Conservation (phyloP, 2,888 invertebrate genomes). For the Lypha dubia region DNA sequence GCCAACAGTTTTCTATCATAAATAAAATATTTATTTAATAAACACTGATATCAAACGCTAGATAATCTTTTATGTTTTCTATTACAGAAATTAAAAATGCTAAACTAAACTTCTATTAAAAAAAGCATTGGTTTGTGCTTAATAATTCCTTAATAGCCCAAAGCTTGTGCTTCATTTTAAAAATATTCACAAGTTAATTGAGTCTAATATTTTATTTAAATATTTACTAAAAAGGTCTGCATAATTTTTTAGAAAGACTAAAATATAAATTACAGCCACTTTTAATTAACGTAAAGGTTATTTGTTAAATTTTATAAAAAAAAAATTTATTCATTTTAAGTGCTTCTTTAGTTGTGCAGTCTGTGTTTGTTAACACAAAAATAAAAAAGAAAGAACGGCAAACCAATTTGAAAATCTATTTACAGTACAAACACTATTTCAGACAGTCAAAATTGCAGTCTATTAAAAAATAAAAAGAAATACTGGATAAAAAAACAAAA, state of each 20-base stretch:
- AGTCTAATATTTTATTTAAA: not conserved
- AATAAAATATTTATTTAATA: too few relatives aligned
- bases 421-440: not conserved
- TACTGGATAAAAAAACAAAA: conserved; percentile 4
- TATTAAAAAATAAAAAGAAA: conserved; percentile 1
- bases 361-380: conserved; percentile 17
- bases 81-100: too few relatives aligned
- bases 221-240: conserved; percentile 1
- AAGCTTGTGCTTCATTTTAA: not conserved
- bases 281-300: conserved; percentile 62
- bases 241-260: conserved; percentile 1
- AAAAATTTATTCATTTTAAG: conserved; percentile 47
- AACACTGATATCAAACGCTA: too few relatives aligned
- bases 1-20: too few relatives aligned
- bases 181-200: not conserved
- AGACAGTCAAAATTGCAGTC: conserved; percentile 35
- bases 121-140: not conserved
- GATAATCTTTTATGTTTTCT: too few relatives aligned
- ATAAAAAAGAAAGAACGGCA: too few relatives aligned
- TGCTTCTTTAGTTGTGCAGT: conserved; percentile 34
- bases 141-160: not conserved
- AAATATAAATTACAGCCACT: conserved; percentile 9
- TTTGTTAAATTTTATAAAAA: conserved; percentile 30
- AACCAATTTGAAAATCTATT: conserved; percentile 51
- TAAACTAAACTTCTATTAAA: not conserved